Percentiles rank a stretch among this genome's conserved stretches.
Evolutionary conservation across 2,113 vertebrate species (phyloP).

Genomic region (Otus sunia): DNA sequence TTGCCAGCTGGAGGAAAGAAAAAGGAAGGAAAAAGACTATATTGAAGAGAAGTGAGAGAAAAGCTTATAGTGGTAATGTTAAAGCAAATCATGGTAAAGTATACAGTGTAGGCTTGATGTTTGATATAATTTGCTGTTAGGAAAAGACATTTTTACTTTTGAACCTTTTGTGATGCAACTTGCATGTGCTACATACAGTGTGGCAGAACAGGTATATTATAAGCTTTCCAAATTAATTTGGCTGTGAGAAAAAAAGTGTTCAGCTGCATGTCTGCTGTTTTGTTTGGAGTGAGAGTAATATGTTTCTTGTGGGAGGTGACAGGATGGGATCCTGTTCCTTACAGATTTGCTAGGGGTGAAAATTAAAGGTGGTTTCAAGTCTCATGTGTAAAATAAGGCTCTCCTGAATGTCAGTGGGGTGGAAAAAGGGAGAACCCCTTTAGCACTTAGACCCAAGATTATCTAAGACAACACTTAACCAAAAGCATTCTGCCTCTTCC

Average conservation of each 20-base stretch:
- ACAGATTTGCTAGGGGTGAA: background rate
- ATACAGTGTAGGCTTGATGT: background rate
- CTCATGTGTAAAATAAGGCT: background rate
- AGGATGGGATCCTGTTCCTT: background rate
- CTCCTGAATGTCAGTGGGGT: no score
- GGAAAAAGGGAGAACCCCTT: background rate
- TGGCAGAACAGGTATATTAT: background rate
- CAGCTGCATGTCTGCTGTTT: background rate
- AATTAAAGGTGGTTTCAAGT: background rate
- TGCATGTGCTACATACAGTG: background rate
- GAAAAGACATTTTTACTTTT: background rate
- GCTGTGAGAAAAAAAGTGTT: background rate
- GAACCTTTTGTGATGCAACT: background rate
- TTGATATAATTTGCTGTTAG: background rate
- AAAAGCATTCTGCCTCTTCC: background rate
- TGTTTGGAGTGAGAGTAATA: background rate
- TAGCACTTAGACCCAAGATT: background rate
- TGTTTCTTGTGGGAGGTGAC: background rate
- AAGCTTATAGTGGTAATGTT: background rate
- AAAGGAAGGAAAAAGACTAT: background rate
- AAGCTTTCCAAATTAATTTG: background rate
- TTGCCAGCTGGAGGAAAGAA: background rate
- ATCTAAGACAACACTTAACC: background rate
- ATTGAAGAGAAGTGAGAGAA: background rate
- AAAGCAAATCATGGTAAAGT: background rate